phyloP scores from a whole-genome alignment of 2,888 invertebrate species.

The Aelia acuminata region DNA sequence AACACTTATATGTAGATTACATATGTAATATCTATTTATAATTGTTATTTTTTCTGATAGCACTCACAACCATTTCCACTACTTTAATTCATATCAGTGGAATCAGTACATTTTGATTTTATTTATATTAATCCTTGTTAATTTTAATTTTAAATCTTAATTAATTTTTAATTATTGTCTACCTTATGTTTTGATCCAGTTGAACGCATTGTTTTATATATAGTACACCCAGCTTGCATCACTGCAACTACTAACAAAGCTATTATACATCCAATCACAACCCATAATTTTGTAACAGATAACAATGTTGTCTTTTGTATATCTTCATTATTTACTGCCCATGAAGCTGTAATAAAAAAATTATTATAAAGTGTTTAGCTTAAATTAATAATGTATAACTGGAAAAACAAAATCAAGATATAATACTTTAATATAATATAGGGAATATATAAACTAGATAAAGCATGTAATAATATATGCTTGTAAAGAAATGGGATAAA shows the following conservation, averaged over 20 bases:
- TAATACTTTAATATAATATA: not conserved
- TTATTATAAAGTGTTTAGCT: not conserved
- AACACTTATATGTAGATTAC: too few relatives aligned
- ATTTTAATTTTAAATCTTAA: too few relatives aligned
- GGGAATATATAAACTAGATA: not conserved
- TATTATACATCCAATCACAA: conserved; percentile 85
- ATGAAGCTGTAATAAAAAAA: conserved; percentile 71
- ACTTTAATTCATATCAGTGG: too few relatives aligned
- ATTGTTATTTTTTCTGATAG: too few relatives aligned
- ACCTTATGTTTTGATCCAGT: conserved; percentile 78
- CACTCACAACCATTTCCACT: too few relatives aligned
- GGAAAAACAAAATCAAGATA: not conserved
- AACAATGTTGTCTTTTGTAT: conserved; percentile 74
- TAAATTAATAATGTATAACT: not conserved
- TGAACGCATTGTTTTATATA: conserved; percentile 77
- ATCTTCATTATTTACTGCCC: conserved; percentile 71
- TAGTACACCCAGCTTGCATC: conserved; percentile 87
- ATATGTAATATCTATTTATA: too few relatives aligned
- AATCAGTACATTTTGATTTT: too few relatives aligned
- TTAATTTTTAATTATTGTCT: conserved; percentile 65
- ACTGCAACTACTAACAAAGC: conserved; percentile 85
- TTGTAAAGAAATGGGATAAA: not conserved
- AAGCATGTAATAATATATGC: not conserved
- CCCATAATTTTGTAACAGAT: conserved; percentile 83
- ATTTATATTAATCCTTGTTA: too few relatives aligned